These are phyloP conservation scores for Labia minor DNA, from an alignment of 2,888 invertebrate genomes.

Conservation along the genomic window DNA sequence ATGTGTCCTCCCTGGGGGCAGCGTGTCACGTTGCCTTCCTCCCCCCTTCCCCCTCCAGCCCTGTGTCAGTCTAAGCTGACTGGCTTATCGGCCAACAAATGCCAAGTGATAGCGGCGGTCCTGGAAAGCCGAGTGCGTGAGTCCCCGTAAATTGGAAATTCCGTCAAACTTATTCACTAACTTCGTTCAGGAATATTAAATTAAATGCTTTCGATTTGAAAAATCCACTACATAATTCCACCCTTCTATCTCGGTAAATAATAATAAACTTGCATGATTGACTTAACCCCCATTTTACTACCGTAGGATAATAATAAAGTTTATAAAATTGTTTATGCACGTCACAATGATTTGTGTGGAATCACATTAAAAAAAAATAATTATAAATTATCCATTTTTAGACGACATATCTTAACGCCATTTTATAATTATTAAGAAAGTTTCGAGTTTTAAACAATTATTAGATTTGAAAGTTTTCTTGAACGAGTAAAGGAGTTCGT, in stretches of 20 bases:
- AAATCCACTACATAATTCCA: neutral
- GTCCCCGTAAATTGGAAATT: neutral
- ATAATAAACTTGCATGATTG: neutral
- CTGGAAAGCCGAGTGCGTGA: neutral
- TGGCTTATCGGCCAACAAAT: neutral
- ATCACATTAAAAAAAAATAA: neutral
- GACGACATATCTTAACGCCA: neutral
- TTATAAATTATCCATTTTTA: neutral
- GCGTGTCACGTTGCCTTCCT: no score
- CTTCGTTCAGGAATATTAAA: neutral
- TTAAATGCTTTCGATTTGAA: neutral
- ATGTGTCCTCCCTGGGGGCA: no score
- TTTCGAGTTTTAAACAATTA: neutral
- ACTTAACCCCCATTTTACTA: neutral
- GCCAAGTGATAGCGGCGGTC: neutral
- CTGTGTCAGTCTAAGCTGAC: neutral
- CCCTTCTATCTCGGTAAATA: neutral
- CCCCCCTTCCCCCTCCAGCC: neutral
- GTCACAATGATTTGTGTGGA: neutral
- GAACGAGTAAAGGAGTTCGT: neutral
- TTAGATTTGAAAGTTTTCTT: neutral
- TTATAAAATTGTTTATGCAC: neutral
- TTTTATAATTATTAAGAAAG: slow-evolving; percentile 13
- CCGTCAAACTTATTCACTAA: neutral
- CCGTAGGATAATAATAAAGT: neutral